Percentiles rank a stretch among this genome's conserved stretches.
Conservation (phyloP, 2,888 invertebrate species). For the Mythimna loreyi region DNA sequence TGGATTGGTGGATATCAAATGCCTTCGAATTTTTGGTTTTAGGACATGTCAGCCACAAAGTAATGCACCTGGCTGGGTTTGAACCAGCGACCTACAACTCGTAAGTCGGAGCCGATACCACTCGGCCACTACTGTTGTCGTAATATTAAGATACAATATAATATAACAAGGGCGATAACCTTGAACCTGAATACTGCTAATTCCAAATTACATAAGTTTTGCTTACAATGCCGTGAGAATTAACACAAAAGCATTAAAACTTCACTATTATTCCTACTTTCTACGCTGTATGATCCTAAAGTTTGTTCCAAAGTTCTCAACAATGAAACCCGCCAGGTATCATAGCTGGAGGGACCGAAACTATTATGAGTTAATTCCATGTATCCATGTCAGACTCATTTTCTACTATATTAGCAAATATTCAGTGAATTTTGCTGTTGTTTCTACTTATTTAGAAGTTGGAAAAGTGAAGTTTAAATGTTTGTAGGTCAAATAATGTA, state of each 20-base stretch:
- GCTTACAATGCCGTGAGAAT: background rate
- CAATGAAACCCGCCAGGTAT: conserved; percentile 27
- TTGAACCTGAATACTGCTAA: background rate
- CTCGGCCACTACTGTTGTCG: too few species aligned
- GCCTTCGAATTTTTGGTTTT: too few species aligned
- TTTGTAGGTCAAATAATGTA: background rate
- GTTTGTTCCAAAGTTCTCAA: conserved; percentile 27
- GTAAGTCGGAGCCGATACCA: too few species aligned
- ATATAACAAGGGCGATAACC: background rate
- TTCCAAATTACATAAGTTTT: background rate
- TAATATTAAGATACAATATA: too few species aligned
- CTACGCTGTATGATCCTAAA: conserved; percentile 20
- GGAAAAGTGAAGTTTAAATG: background rate
- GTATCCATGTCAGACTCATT: conserved; percentile 28
- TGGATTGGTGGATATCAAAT: too few species aligned
- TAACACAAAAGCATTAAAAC: background rate
- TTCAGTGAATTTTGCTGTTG: conserved; percentile 21
- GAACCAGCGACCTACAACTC: too few species aligned
- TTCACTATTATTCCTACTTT: background rate
- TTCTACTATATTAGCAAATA: conserved; percentile 4
- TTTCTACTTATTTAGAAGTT: conserved; percentile 3
- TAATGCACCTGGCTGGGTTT: too few species aligned
- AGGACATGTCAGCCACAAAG: too few species aligned
- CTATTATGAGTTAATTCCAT: conserved; percentile 35
- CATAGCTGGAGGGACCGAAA: conserved; percentile 1